Base-by-base conservation (phyloP, 2,888 invertebrate genomes). In the Nephrotoma guestfalica region DNA sequence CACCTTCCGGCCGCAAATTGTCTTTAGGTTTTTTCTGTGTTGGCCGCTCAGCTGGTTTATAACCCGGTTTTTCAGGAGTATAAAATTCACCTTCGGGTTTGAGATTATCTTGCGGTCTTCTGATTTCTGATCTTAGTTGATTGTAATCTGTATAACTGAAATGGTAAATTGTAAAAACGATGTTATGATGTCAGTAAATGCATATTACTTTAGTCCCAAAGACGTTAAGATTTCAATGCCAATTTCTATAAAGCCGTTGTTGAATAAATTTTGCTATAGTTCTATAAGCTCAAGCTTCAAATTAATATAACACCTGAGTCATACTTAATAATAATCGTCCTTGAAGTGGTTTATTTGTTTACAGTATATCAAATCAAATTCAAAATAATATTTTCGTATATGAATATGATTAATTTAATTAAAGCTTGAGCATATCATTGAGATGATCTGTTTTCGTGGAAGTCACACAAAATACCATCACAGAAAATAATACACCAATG, bases 1-100 rank as follows among this genome's bases (percentile, higher is more conserved):
- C 92, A 41, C 93, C 93, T 90, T 94, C 93, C n/a, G 93, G 92
- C 89, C 90, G 90, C 15, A 94, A 90, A 86, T 88, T 88, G 83
- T 88, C 88, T 84, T 91, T 92, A 0, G 93, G 93, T 85, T 91
- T 92, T 86, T 92, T 92, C 87, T 92, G 92, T 41, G 91, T 90
- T 45, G 91, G 90, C 86, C 91, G 90, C 88, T 93, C 93, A 71
- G 90, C 92, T 15, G 93, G 93, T 11, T 87, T 84, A 42, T 84
- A 84, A 0, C 88, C 88, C 0, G 90, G 89, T 87, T 89, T 89
- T 0, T 89, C 89, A 0, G 89, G 89, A 5, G 86, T 47, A 30
- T 88, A 88, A 57, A 89, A 89, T 30, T 89, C 88, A 0, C 89
- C 89, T 86, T 89, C 89, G 6, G 89, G 88, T 4, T 86, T 88